phyloP scores from a whole-genome alignment of 2,113 vertebrate genomes.

The Salminus brasiliensis region DNA sequence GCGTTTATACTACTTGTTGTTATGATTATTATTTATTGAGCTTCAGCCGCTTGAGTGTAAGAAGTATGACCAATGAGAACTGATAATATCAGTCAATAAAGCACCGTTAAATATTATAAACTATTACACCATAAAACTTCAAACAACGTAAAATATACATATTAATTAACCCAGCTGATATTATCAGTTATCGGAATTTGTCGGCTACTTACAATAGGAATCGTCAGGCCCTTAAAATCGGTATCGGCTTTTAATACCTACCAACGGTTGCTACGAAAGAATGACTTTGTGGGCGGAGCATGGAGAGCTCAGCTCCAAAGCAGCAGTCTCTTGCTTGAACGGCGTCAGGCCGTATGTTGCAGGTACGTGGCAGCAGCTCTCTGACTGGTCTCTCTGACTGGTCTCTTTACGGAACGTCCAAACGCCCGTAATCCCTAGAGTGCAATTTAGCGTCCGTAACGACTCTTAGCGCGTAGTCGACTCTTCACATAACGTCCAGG shows the following conservation, averaged over 20 bases:
- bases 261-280: background rate
- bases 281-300: background rate
- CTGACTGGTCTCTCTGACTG: slow-evolving; percentile 33
- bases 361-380: slow-evolving; percentile 46
- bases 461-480: slow-evolving; percentile 46
- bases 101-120: too few relatives aligned
- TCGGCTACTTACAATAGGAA: too few relatives aligned
- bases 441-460: slow-evolving; percentile 66
- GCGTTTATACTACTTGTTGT: too few relatives aligned
- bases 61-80: too few relatives aligned
- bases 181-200: too few relatives aligned
- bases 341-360: background rate
- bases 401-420: slow-evolving; percentile 30
- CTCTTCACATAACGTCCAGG: background rate
- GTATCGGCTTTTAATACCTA: background rate
- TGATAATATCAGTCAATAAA: too few relatives aligned
- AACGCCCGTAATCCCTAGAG: slow-evolving; percentile 53
- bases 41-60: too few relatives aligned
- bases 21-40: too few relatives aligned
- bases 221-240: background rate
- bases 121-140: too few relatives aligned
- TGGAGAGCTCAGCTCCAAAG: background rate
- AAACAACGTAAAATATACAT: too few relatives aligned
- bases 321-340: slow-evolving; percentile 19
- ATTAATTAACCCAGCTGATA: too few relatives aligned